Base-by-base conservation (phyloP, 2,888 invertebrate species). In the Noctua comes region DNA sequence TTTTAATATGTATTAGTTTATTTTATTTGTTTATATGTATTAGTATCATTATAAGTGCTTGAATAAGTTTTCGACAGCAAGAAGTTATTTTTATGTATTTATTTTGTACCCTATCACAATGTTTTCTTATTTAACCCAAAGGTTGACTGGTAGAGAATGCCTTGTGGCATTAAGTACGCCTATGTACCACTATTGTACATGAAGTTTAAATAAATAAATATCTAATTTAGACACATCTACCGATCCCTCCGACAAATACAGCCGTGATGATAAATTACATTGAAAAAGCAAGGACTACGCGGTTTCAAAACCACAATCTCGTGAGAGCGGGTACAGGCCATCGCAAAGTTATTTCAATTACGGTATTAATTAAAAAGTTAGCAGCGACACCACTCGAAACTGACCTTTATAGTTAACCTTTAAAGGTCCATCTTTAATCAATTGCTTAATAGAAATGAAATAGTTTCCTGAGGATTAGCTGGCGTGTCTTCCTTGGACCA, bases 361-460 rank as follows among this genome's bases (percentile, higher is more conserved):
- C 31, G n/a, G n/a, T 27, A 54, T 54, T 71, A 27, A 79, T 78
- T 78, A 64, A 43, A 62, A 79, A 70, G 51, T 62, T 79, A 18
- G 43, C 51, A 62, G 31, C 43, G 59, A 43, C n/a, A 46, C 79
- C 62, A 78, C 62, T 70, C n/a, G n/a, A 27, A 21, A 43, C n/a
- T 43, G 70, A 62, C 62, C 36, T 78, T 46, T n/a, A 24, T 65
- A 40, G 40, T 40, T 65, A 65, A 79, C 31, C n/a, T 70, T 36
- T 31, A 69, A 68, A 78, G 48, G 40, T 62, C 24, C 31, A 43
- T 70, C 57, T 76, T 76, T 76, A 64, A 46, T 77, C 43, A 77
- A 77, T 43, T 62, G 48, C 40, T 69, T 69, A 62, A 36, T 78
- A 69, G 77, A 69, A 78, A 78, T 78, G 31, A 69, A 78, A 69